Percentiles rank a stretch among this genome's conserved stretches.
Evolutionary conservation across 2,113 vertebrate genomes (phyloP).

Genomic region (Melanotaenia duboulayi): DNA sequence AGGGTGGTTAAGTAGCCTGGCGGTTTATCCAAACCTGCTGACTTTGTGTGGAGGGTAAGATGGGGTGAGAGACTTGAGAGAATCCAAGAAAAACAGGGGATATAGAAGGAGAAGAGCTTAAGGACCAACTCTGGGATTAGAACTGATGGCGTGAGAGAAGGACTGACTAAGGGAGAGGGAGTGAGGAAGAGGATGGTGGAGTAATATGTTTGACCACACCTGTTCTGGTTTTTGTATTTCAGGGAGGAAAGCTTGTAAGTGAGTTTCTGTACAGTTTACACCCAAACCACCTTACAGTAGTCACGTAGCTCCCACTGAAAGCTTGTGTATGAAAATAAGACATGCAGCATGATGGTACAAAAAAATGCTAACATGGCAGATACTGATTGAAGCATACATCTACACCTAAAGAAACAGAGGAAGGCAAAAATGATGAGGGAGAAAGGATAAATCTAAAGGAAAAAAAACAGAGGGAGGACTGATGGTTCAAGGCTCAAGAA

Average conservation of each 20-base stretch:
- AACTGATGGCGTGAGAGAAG: constrained; percentile 74
- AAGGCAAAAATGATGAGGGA: not conserved
- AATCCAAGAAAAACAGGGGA: constrained; percentile 75
- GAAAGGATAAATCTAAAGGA: not conserved
- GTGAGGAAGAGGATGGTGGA: constrained; percentile 60
- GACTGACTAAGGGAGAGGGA: constrained; percentile 47
- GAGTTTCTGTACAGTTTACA: not conserved
- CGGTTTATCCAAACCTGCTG: constrained; percentile 78
- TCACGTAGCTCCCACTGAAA: not conserved
- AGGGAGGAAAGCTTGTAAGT: constrained; percentile 21
- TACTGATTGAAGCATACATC: not conserved
- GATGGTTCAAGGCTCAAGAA: not conserved
- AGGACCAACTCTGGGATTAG: constrained; percentile 78
- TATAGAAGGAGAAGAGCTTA: constrained; percentile 77
- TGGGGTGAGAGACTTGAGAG: constrained; percentile 69
- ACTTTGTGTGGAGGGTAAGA: constrained; percentile 72
- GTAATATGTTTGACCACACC: constrained; percentile 78
- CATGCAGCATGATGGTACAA: not conserved
- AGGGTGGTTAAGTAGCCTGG: constrained; percentile 57
- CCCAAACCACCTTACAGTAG: constrained; percentile 9
- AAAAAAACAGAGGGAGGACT: not conserved
- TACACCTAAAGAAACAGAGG: not conserved
- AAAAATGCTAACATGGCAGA: constrained; percentile 9
- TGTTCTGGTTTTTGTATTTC: constrained; percentile 57
- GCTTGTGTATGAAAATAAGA: not conserved